A percentile compares a stretch with the other conserved stretches of the same genome.
Evolutionary conservation across 2,797 vertebrate species (phyloP).

Genomic region (Amblyopsis hoosieri): DNA sequence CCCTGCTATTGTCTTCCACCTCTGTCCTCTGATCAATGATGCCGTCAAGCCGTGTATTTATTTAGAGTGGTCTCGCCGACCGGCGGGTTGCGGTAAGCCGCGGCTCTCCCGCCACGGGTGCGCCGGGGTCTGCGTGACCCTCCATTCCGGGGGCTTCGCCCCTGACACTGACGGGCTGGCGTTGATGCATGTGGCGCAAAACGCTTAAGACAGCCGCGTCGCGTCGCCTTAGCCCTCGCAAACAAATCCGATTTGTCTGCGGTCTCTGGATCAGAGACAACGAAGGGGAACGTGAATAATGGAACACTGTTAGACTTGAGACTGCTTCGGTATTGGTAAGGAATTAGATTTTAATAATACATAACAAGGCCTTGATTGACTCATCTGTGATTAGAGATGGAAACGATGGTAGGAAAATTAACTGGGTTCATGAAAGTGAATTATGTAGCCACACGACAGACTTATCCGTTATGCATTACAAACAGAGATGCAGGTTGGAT

Average conservation of each 20-base stretch:
- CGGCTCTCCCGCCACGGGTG: conserved; percentile 51
- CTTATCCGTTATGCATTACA: conserved; percentile 25
- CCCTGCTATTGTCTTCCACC: conserved; percentile 16
- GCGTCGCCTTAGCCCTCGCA: conserved; percentile 36
- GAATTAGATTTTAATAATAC: conserved; percentile 54
- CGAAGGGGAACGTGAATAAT: conserved; percentile 43
- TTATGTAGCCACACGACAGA: neutral
- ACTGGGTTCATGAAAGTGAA: conserved; percentile 28
- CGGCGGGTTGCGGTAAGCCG: conserved; percentile 52
- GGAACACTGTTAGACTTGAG: conserved; percentile 45
- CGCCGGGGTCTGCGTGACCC: conserved; percentile 44
- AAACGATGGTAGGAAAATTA: conserved; percentile 18
- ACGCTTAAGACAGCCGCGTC: conserved; percentile 26
- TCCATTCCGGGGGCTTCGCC: conserved; percentile 36
- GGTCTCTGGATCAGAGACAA: conserved; percentile 30
- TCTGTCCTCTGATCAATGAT: conserved; percentile 66
- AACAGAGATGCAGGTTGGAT: conserved; percentile 18
- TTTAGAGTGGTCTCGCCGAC: conserved; percentile 59
- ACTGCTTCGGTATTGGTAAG: conserved; percentile 33
- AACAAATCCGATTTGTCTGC: conserved; percentile 45
- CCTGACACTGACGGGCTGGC: conserved; percentile 49
- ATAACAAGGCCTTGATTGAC: conserved; percentile 34
- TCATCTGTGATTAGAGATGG: conserved; percentile 27
- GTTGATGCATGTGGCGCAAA: conserved; percentile 39
- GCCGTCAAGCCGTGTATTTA: conserved; percentile 72